Base-by-base conservation (phyloP, 1,140 invertebrate genomes). In the Anastrepha ludens region DNA sequence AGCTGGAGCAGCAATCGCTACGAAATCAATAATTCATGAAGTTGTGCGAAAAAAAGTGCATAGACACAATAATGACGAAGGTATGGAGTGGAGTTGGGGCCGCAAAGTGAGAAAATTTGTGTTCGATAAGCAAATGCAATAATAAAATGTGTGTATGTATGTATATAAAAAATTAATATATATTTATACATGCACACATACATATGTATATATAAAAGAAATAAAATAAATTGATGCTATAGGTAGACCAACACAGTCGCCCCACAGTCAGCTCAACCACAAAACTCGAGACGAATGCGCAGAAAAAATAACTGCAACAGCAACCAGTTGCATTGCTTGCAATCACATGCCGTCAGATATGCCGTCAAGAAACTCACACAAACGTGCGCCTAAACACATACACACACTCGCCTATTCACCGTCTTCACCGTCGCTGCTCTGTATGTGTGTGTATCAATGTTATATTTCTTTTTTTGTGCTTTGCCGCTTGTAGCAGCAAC, bases 11-110 rank as follows among this genome's bases (percentile, higher is more conserved):
- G 47, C 0, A 62, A 4, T 47, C n/a, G 7, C 47, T 81, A 55
- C 55, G 44, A 11, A 47, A 81, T 81, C n/a, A 55, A 81, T 81
- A 81, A 81, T 81, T 81, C 74, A 81, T 58, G 74, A 81, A 81
- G 74, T 55, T 58, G 74, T 81, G 47, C 47, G 64, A 9, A 39
- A 9, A 67, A 13, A 81, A 81, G 20, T 81, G 44, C 47, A 81
- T 50, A n/a, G 20, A 9, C 74, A 81, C 47, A 58, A 15, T 50
- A 81, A 55, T n/a, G 29, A 81, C 17, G 50, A 29, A 29, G 29
- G 29, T 29, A 29, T 29, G 29, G 29, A 29, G 29, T 29, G 29
- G 17, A 81, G 7, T n/a, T 55, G 6, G 9, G 29, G 5, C 6
- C 9, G 20, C n/a, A 41, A 58, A 55, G 15, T 29, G 41, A 81